Evolutionary conservation across 2,888 invertebrate genomes (phyloP).

Genomic region (Lithodes maja): DNA sequence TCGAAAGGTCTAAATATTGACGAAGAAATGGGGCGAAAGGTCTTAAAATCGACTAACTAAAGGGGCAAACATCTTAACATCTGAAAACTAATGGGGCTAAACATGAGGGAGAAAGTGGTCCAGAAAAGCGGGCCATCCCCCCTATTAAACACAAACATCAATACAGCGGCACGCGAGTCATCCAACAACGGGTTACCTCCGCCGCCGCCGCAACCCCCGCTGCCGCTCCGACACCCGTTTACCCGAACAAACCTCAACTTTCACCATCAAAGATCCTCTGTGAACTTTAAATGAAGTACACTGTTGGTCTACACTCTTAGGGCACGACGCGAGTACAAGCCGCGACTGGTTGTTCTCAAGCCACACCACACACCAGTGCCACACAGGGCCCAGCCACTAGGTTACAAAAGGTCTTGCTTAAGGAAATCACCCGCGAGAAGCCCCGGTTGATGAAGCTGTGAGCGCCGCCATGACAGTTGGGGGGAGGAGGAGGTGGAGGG

Average conservation of each 20-base stretch:
- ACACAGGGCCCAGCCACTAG: slow-evolving; percentile 44
- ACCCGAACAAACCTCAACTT: slow-evolving; percentile 1
- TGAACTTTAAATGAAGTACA: background rate
- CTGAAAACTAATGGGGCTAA: no score
- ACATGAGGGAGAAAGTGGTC: no score
- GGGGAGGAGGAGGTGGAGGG: slow-evolving; percentile 28
- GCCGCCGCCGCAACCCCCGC: slow-evolving; percentile 16
- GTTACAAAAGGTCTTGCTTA: slow-evolving; percentile 62
- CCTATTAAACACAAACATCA: slow-evolving; percentile 50
- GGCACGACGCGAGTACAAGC: slow-evolving; percentile 2
- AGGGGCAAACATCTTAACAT: no score
- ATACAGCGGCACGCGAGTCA: slow-evolving; percentile 42
- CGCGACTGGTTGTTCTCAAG: background rate
- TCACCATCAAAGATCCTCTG: background rate
- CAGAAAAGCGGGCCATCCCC: no score
- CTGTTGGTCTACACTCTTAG: background rate
- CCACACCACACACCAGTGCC: slow-evolving; percentile 45
- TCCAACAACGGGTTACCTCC: background rate
- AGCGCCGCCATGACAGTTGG: slow-evolving; percentile 63
- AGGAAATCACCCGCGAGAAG: slow-evolving; percentile 61
- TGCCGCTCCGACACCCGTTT: slow-evolving; percentile 30
- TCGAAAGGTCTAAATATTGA: no score
- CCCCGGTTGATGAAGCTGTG: slow-evolving; percentile 62
- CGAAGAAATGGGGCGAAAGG: no score
- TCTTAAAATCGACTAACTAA: no score